phyloP scores from a whole-genome alignment of 2,888 invertebrate species.

The Polietes domitor region DNA sequence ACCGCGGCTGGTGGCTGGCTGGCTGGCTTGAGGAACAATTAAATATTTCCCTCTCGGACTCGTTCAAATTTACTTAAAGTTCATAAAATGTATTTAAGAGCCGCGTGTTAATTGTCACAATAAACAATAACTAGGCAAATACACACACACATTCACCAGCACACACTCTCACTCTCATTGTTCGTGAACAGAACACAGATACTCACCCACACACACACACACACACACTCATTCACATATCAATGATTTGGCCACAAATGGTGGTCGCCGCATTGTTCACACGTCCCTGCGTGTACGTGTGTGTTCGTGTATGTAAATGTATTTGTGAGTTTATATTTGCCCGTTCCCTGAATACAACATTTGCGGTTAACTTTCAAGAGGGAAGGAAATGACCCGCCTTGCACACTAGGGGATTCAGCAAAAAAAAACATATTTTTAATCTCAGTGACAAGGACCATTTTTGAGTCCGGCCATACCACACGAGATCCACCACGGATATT shows the following conservation, averaged over 20 bases:
- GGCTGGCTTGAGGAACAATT: neutral
- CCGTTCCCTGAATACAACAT: constrained; percentile 11
- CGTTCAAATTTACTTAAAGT: constrained; percentile 58
- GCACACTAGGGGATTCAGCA: too few species aligned
- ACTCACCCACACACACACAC: neutral
- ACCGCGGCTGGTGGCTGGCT: neutral
- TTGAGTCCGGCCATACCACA: neutral
- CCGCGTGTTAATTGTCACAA: constrained; percentile 65
- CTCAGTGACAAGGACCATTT: too few species aligned
- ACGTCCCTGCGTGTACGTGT: constrained; percentile 15
- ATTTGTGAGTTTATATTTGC: neutral
- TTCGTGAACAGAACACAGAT: neutral
- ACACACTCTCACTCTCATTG: neutral
- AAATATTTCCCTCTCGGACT: neutral
- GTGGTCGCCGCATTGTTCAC: constrained; percentile 42
- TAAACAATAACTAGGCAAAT: constrained; percentile 56
- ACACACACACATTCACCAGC: neutral
- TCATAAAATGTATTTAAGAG: constrained; percentile 66
- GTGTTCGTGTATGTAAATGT: neutral
- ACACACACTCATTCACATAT: neutral
- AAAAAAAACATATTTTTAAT: too few species aligned
- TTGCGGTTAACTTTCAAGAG: constrained; percentile 29
- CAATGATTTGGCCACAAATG: constrained; percentile 54
- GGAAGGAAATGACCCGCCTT: neutral
- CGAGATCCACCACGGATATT: neutral